Evolutionary conservation across 2,113 vertebrate species (phyloP).

Genomic region (Microtus ochrogaster): DNA sequence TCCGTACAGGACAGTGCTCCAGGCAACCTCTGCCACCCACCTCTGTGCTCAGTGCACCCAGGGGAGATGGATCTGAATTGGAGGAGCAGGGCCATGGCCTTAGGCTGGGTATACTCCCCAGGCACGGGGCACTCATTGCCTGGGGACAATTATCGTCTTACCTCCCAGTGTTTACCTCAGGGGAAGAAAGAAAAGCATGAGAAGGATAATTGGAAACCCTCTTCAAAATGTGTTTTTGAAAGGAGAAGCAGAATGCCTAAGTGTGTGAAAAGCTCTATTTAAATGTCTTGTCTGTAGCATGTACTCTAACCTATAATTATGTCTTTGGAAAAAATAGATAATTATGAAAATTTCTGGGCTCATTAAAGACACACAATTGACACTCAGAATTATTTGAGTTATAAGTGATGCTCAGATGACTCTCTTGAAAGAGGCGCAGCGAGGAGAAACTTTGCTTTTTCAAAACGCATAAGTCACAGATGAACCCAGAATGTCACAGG

Average conservation of each 20-base stretch:
- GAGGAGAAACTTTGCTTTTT: slow-evolving; percentile 61
- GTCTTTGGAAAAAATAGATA: slow-evolving; percentile 54
- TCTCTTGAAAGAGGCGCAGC: slow-evolving; percentile 30
- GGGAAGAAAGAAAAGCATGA: slow-evolving; percentile 30
- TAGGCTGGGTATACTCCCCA: neutral
- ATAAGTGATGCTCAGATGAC: slow-evolving; percentile 57
- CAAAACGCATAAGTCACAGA: slow-evolving; percentile 39
- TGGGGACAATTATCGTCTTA: neutral
- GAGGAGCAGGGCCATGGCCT: neutral
- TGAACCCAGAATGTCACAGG: slow-evolving; percentile 19
- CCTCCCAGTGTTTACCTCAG: neutral
- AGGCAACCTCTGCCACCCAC: neutral
- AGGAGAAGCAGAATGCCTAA: slow-evolving; percentile 51
- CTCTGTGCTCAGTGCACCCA: neutral
- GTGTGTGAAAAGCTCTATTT: slow-evolving; percentile 65
- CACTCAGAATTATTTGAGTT: slow-evolving; percentile 59
- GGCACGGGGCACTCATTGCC: neutral
- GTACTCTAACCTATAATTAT: slow-evolving; percentile 62
- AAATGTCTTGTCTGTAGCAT: slow-evolving; percentile 60
- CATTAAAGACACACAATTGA: slow-evolving; percentile 71
- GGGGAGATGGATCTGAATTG: neutral
- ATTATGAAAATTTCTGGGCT: slow-evolving; percentile 68
- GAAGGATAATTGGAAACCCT: slow-evolving; percentile 55
- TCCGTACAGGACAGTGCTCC: neutral
- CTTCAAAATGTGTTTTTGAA: slow-evolving; percentile 40